Conservation (phyloP, 2,888 invertebrate species). For the Onchidella celtica region DNA sequence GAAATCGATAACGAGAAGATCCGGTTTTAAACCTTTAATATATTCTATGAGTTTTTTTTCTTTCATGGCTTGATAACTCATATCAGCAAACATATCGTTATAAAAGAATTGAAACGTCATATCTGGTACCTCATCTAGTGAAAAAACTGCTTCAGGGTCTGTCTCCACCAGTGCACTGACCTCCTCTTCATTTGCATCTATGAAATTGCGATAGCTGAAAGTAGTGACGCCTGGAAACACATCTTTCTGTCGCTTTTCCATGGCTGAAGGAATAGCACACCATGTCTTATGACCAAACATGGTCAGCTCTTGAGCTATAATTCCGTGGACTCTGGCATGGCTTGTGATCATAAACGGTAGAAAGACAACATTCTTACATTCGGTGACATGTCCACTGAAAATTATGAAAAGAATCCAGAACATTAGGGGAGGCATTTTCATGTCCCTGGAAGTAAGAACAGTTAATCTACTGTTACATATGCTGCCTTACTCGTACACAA, state of each 20-base stretch:
- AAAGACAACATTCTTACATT: conserved; percentile 7
- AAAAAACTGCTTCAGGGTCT: neutral
- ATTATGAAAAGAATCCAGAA: too few relatives aligned
- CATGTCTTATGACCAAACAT: neutral
- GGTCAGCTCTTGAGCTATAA: conserved; percentile 5
- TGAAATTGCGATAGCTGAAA: conserved; percentile 7
- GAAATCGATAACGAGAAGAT: conserved; percentile 12
- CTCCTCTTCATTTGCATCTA: neutral
- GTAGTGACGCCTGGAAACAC: neutral
- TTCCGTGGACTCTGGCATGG: too few relatives aligned
- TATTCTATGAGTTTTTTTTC: neutral
- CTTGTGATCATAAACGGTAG: neutral
- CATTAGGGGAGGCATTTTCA: too few relatives aligned
- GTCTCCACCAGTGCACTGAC: neutral
- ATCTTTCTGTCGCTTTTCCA: neutral
- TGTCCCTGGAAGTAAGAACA: too few relatives aligned
- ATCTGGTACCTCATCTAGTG: neutral
- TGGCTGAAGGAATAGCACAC: neutral
- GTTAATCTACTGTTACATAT: too few relatives aligned
- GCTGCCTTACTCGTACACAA: too few relatives aligned
- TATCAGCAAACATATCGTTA: neutral
- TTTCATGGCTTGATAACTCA: neutral
- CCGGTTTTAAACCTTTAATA: neutral
- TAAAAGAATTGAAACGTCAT: neutral
- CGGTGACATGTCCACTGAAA: neutral